Evolutionary conservation across 2,113 vertebrate species (phyloP).

Genomic region (Antidorcas marsupialis): DNA sequence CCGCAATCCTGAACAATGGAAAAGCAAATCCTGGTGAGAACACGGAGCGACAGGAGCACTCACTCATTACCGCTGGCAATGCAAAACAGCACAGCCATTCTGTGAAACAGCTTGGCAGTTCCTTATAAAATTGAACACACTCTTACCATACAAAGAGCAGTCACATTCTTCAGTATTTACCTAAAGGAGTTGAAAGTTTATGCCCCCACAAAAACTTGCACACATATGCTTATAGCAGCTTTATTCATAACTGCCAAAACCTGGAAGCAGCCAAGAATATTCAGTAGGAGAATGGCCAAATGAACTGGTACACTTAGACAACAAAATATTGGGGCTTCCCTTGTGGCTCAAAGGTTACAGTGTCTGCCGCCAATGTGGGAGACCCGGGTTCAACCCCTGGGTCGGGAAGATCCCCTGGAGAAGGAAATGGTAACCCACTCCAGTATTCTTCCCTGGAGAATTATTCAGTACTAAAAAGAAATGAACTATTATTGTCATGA

Average conservation of each 20-base stretch:
- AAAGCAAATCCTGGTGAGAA: not conserved
- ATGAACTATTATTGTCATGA: too few relatives aligned
- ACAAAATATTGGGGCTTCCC: too few relatives aligned
- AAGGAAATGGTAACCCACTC: too few relatives aligned
- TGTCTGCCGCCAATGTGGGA: too few relatives aligned
- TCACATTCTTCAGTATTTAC: not conserved
- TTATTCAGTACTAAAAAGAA: not conserved
- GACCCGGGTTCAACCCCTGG: too few relatives aligned
- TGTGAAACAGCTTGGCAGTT: not conserved
- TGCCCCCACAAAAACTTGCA: not conserved
- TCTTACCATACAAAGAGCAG: too few relatives aligned
- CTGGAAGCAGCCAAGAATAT: not conserved
- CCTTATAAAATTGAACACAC: not conserved
- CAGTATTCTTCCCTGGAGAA: too few relatives aligned
- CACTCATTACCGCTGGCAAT: rapidly evolving
- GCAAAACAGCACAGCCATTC: not conserved
- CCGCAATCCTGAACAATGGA: not conserved
- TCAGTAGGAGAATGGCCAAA: not conserved
- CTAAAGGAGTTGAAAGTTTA: not conserved
- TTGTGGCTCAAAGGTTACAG: too few relatives aligned
- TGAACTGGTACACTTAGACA: not conserved
- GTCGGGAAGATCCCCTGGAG: too few relatives aligned
- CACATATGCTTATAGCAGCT: not conserved
- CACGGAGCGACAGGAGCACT: not conserved
- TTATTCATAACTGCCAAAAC: not conserved